Evolutionary conservation across 1,140 invertebrate genomes (phyloP), one percentile per base, ranked within the genome.

Genomic region (Calephelis nemesis): DNA sequence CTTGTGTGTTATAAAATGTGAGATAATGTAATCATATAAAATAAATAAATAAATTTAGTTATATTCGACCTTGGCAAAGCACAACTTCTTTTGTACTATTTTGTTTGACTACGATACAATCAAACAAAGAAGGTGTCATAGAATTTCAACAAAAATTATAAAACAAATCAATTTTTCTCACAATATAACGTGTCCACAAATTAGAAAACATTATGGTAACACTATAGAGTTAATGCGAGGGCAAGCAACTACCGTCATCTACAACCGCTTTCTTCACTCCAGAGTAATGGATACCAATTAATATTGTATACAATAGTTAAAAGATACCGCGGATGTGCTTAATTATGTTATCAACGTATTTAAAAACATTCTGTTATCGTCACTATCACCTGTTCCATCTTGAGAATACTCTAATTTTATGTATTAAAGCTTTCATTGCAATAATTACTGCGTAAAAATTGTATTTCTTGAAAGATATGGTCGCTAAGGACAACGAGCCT

Each of bases 201-300:
- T 49, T 5, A 5, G 13, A 7, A 5, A 47, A 45, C 13, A 47
- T 39, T 1, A 13, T 72, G 58, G 73, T 54, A 4, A 68, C 70
- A 63, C 65, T 72, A 72, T 58, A 62, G 60, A 71, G 66, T 76
- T 72, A 78, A 81, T 75, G 74, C 62, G 67, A 75, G 71, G 62
- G 66, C 73, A 65, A 63, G 58, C 54, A 74, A 78, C 81, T 81
- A 78, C 78, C 76, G 75, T 72, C 78, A 67, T 76, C 69, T 73
- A 74, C 71, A 58, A 58, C 79, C 72, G 77, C 77, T 81, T 82
- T 82, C 80, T 80, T 82, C 75, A 68, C 72, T 54, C 72, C 66
- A 71, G 74, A 82, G 81, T 85, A 83, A 84, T 84, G 76, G 72
- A 50, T 68, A 67, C 71, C 77, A 75, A 85, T 85, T 83, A 83